These are phyloP conservation scores for Cancer borealis DNA, from an alignment of 2,888 invertebrate genomes.

Conservation along the genomic window DNA sequence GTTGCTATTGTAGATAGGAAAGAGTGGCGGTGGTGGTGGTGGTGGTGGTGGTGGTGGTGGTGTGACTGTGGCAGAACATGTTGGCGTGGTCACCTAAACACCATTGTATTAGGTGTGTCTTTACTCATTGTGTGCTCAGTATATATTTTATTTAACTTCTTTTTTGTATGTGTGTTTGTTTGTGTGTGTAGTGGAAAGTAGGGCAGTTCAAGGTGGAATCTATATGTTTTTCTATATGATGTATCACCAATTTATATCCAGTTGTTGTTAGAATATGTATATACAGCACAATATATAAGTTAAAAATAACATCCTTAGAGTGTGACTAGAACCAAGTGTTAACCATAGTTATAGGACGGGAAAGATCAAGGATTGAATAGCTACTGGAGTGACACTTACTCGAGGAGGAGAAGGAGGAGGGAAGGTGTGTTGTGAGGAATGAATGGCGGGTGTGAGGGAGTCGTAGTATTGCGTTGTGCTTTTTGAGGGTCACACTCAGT, in stretches of 20 bases:
- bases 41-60: conserved; percentile 2
- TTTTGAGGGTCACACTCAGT: not conserved
- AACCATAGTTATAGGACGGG: not conserved
- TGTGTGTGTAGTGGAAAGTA: not conserved
- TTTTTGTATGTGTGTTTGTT: not conserved
- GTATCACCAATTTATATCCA: not conserved
- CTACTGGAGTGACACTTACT: not conserved
- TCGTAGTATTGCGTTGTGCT: not conserved
- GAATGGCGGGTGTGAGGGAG: not conserved
- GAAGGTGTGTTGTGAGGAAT: not conserved
- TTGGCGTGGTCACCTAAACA: not conserved
- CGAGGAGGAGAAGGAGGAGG: not conserved
- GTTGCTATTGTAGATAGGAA: not conserved
- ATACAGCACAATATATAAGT: not conserved
- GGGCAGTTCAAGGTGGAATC: not conserved
- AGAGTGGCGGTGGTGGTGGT: not conserved
- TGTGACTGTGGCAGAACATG: not conserved
- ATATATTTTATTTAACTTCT: not conserved
- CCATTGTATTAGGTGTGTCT: not conserved
- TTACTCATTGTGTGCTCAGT: not conserved
- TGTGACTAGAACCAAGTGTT: not conserved
- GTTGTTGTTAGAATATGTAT: not conserved
- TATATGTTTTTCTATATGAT: not conserved
- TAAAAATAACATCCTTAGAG: not conserved
- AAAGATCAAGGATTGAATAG: not conserved